Evolutionary conservation across 2,888 invertebrate species (phyloP), one percentile per base, ranked within the genome.

Genomic region (Nysson spinosus): DNA sequence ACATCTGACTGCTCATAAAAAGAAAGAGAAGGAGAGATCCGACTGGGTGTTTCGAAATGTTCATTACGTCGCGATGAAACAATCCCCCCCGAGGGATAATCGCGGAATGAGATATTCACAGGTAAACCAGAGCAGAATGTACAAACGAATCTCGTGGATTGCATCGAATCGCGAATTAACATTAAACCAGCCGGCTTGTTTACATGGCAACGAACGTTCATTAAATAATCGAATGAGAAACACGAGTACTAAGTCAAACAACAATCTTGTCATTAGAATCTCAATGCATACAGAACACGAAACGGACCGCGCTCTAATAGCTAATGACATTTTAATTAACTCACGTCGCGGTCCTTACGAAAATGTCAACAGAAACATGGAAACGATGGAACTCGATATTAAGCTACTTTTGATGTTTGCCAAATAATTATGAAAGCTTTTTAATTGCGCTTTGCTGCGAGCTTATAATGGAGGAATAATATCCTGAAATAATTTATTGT

Each of bases 201-300:
- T 34, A 49, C 49, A 54, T 22, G 49, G 30, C 62, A 62, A 68
- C 62, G 42, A 54, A 68, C 54, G 40, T 50, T 68, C 61, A 68
- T 68, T 67, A 69, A 61, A 68, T 49, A 47, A 6, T 28, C 3
- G 6, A 20, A 30, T 47, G n/a, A 9, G 28, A 34, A 37, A 28
- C 32, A n/a, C 26, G 39, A 47, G 39, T 32, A 19, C 19, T 35
- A 34, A 14, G 7, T 14, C 14, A 7, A 12, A 3, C 34, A 14
- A 34, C 24, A 9, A 14, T 34, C 14, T 28, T 28, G 28, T 4
- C 9, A 28, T 28, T 28, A 28, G 28, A 28, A 4, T 3, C 28
- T 28, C 28, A 3, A n/a, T n/a, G 28, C 3, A 9, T 9, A n/a
- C 6, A 28, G 6, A 9, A 28, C 28, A 28, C n/a, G 6, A 24